Evolutionary conservation across 2,888 invertebrate genomes (phyloP).

Genomic region (Melangyna quadrimaculata): DNA sequence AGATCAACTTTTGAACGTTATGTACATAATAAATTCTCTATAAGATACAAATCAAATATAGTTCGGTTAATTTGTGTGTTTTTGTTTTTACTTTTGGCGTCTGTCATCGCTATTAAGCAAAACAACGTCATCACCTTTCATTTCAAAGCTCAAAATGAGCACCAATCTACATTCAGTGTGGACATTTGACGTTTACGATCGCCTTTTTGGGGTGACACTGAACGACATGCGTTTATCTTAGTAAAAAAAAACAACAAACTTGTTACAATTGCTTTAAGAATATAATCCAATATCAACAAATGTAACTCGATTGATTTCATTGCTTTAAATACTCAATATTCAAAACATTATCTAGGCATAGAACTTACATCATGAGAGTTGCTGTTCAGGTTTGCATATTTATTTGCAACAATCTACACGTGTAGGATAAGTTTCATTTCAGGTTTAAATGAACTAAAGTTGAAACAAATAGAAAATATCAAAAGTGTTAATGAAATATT

Average conservation of each 20-base stretch:
- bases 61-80: slow-evolving; percentile 22
- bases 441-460: too few relatives aligned
- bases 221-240: slow-evolving; percentile 47
- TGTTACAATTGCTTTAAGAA: slow-evolving; percentile 33
- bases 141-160: slow-evolving; percentile 11
- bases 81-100: slow-evolving; percentile 6
- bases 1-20: slow-evolving; percentile 34
- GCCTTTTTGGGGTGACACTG: slow-evolving; percentile 40
- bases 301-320: slow-evolving; percentile 34
- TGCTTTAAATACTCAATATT: slow-evolving; percentile 12
- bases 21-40: neutral
- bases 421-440: too few relatives aligned
- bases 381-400: neutral
- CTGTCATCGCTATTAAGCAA: neutral
- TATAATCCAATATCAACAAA: neutral
- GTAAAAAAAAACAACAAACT: slow-evolving; percentile 4
- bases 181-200: slow-evolving; percentile 28
- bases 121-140: neutral
- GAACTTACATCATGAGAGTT: neutral
- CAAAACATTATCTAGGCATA: neutral
- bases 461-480: too few relatives aligned
- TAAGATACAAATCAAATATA: neutral
- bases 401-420: slow-evolving; percentile 4
- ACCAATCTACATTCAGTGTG: neutral
- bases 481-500: too few relatives aligned